Evolutionary conservation across 2,113 vertebrate species (phyloP), one percentile per base, ranked within the genome.

Genomic region (Drymodes brunneopygia): DNA sequence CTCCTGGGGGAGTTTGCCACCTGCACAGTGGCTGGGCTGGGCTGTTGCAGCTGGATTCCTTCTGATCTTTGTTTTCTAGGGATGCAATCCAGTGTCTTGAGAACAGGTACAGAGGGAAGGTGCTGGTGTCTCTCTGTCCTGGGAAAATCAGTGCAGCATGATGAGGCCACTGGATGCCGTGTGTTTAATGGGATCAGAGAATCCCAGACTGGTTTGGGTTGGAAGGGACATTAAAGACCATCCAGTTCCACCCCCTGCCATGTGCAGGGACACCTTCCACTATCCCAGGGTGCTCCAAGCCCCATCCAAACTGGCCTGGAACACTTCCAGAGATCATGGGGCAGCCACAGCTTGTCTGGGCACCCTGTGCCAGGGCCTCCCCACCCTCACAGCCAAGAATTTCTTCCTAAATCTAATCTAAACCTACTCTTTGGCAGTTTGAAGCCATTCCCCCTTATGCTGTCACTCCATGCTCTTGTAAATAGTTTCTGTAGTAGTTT

Each of bases 1-100:
- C 44, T 94, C 95, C 93, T 19, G 51, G 33, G 92, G 93, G 96
- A 95, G 74, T 94, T 91, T 51, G 23, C 81, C 83, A 95, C 85
- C 93, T 97, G 88, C 69, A 77, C n/a, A 77, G 65, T 73, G 83
- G 23, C 48, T 50, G 89, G 71, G 57, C 73, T 84, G 70, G 78
- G 87, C 62, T 74, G 7, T 14, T 58, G 71, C 90, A 69, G 81
- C 79, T 88, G 51, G 29, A 42, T 94, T 92, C 75, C 74, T 91
- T 69, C 35, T 15, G 60, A 47, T 65, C 50, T 90, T 93, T 92
- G 51, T 92, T 92, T 94, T n/a, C 66, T 75, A 21, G 78, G 42
- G 75, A 71, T 64, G 60, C 27, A 42, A 82, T 74, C 47, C 38
- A 18, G 0, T 0, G 10, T 69, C 81, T 64, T 40, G 31, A 50